A percentile compares a stretch with the other conserved stretches of the same genome.
Conservation (phyloP, 2,888 invertebrate genomes). For the Netelia inedita region DNA sequence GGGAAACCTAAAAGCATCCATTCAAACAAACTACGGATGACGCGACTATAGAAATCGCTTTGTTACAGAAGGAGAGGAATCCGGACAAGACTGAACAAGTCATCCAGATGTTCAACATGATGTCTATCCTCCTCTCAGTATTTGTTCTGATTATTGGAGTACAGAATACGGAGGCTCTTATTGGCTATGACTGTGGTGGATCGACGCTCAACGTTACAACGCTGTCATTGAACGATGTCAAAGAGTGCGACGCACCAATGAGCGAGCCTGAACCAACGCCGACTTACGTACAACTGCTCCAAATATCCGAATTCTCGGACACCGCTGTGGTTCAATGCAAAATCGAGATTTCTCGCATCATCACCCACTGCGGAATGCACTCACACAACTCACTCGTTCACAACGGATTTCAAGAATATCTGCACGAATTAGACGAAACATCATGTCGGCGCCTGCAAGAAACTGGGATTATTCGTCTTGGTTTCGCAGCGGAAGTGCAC, state of each 20-base stretch:
- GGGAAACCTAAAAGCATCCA: slow-evolving; percentile 31
- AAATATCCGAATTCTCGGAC: slow-evolving; percentile 46
- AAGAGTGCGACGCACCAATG: slow-evolving; percentile 10
- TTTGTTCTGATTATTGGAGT: not conserved
- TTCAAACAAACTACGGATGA: slow-evolving; percentile 28
- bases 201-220: slow-evolving; percentile 44
- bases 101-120: not conserved
- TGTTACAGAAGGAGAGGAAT: not conserved
- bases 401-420: slow-evolving; percentile 33
- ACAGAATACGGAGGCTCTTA: not conserved
- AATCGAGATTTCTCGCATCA: slow-evolving; percentile 43
- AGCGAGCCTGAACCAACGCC: slow-evolving; percentile 25
- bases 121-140: not conserved
- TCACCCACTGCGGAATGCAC: slow-evolving; percentile 41
- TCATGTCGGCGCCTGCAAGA: slow-evolving; percentile 34
- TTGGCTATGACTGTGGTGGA: slow-evolving; percentile 35
- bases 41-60: not conserved
- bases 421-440: slow-evolving; percentile 28
- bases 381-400: slow-evolving; percentile 47
- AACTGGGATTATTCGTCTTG: slow-evolving; percentile 26
- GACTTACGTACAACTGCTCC: slow-evolving; percentile 49
- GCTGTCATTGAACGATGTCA: slow-evolving; percentile 24
- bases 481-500: not conserved
- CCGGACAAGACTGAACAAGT: not conserved
- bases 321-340: slow-evolving; percentile 42